These are phyloP conservation scores for Cyrtodaria siliqua DNA, from an alignment of 2,888 invertebrate genomes.

Conservation along the genomic window DNA sequence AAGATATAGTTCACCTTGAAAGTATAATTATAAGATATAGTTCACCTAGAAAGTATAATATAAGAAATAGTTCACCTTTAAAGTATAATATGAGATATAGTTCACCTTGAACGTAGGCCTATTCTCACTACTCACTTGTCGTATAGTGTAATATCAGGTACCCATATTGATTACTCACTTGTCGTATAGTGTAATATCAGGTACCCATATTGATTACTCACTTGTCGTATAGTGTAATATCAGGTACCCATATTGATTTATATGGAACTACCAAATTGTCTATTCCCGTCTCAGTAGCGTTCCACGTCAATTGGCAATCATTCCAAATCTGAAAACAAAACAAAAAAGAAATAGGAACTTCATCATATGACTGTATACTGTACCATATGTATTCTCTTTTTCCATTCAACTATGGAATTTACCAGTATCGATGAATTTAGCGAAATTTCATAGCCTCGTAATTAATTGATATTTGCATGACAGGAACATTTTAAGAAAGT, in stretches of 20 bases:
- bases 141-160: slow-evolving; percentile 71
- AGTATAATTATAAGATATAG: background rate
- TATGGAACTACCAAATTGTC: slow-evolving; percentile 58
- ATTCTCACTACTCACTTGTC: slow-evolving; percentile 72
- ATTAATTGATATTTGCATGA: no score
- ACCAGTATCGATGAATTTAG: no score
- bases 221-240: slow-evolving; percentile 72
- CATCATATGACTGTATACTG: no score
- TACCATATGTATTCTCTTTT: no score
- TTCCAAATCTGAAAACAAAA: slow-evolving; percentile 68
- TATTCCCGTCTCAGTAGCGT: slow-evolving; percentile 58
- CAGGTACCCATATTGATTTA: slow-evolving; percentile 66
- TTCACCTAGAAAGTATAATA: no score
- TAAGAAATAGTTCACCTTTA: no score
- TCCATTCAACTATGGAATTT: no score
- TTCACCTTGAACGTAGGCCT: background rate
- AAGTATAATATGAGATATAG: no score
- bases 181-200: background rate
- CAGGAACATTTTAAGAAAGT: no score
- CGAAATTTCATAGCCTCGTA: no score
- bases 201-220: slow-evolving; percentile 37
- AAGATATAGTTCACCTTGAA: background rate
- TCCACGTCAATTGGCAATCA: slow-evolving; percentile 69
- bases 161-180: slow-evolving; percentile 54
- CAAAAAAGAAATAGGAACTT: no score